Base-by-base conservation (phyloP, 2,888 invertebrate species). In the Sialis lutaria region DNA sequence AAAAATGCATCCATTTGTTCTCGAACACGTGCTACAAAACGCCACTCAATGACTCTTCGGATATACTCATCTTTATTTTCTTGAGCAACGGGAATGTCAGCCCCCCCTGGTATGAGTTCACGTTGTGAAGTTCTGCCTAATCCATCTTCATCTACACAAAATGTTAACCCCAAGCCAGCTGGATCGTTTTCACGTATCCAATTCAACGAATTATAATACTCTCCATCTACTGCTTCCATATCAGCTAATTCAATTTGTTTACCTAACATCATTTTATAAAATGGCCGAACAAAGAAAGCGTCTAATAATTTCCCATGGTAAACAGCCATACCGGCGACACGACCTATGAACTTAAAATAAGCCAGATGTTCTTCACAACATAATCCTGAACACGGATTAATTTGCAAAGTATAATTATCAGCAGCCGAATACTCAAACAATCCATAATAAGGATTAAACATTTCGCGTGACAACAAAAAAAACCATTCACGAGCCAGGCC, bases 401-500 rank as follows among this genome's bases (percentile, higher is more conserved):
- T 96, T 77, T 98, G 97, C 46, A 98, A 75, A 13, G 97, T 97
- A 67, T 97, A 97, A 71, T 96, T 96, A 66, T 97, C 97, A 66
- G 95, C 95, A 5, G 97, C 97, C 1, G 96, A 96, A 73, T 98
- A 98, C 69, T 98, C 97, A 71, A 98, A 98, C 47, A 98, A 75
- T 0, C 97, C 97, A 68, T 98, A 98, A 67, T 97, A 98, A 0
- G 98, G 98, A 73, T 98, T 98, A 69, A 98, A 98, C 93, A 98
- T 96, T 73, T 98, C 97, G 67, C 95, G 95, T 1, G 96, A 97
- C 8, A 98, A 71, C 31, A 97, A 75, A 73, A 95, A 98, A 73
- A 98, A 98, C 95, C 96, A 97, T 68, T 98, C 97, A 50, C 97
- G 75, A 1, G 95, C 90, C 46, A 96, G 74, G 10, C 96, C 96